Evolutionary conservation across 1,140 invertebrate species (phyloP).

Genomic region (Contarinia nasturtii): DNA sequence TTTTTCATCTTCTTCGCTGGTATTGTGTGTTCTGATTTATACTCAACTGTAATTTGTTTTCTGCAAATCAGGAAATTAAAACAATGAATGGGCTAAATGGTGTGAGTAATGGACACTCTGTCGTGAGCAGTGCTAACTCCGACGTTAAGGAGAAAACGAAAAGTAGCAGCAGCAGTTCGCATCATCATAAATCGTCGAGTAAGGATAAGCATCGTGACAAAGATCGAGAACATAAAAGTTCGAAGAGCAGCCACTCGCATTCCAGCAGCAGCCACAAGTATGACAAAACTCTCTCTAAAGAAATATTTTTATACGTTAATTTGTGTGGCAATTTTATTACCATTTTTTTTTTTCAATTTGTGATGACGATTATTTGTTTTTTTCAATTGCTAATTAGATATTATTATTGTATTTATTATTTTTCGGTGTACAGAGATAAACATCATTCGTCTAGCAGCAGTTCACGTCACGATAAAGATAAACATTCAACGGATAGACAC

Average conservation of each 20-base stretch:
- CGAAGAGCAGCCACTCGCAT: conserved; percentile 1
- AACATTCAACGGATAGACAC: conserved; percentile 24
- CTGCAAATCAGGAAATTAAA: conserved; percentile 1
- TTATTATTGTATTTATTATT: conserved; percentile 10
- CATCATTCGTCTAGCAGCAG: conserved; percentile 16
- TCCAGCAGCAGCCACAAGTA: conserved; percentile 8
- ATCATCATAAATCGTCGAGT: conserved; percentile 40
- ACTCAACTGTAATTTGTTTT: not conserved
- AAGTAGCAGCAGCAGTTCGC: conserved; percentile 32
- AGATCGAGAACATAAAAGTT: conserved; percentile 24
- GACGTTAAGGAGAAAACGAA: conserved; percentile 32
- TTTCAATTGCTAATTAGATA: too few species aligned
- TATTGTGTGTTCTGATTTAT: not conserved
- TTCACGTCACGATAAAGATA: conserved; percentile 23
- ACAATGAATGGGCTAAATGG: conserved; percentile 2
- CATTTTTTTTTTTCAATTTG: conserved; percentile 9
- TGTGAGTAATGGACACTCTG: conserved; percentile 18
- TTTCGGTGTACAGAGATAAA: conserved; percentile 24
- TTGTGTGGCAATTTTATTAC: conserved; percentile 4
- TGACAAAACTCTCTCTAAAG: too few species aligned
- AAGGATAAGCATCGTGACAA: conserved; percentile 25
- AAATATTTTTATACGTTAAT: too few species aligned
- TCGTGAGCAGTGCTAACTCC: conserved; percentile 2
- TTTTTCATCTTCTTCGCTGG: not conserved
- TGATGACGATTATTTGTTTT: too few species aligned